phyloP scores from a whole-genome alignment of 1,140 invertebrate species.

The Drosophila sp. region DNA sequence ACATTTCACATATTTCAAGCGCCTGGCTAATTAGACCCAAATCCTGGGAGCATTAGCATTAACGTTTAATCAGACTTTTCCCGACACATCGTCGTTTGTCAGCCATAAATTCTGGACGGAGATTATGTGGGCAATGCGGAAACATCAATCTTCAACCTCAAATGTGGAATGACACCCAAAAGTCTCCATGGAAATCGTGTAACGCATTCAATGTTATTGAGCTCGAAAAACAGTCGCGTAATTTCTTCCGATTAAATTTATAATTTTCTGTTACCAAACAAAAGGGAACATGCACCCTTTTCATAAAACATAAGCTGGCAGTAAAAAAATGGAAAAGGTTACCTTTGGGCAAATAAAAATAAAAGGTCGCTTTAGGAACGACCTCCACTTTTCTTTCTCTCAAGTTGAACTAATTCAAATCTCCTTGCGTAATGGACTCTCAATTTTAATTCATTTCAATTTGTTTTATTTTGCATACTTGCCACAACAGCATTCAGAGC shows the following conservation, averaged over 20 bases:
- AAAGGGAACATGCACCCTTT: constrained; percentile 4
- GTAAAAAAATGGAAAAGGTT: background rate
- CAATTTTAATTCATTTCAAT: constrained; percentile 23
- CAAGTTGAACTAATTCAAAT: constrained; percentile 8
- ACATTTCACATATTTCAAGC: constrained; percentile 29
- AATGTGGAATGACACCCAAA: constrained; percentile 35
- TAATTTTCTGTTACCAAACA: constrained; percentile 9
- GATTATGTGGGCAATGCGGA: constrained; percentile 56
- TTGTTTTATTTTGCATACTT: background rate
- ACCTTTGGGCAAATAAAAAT: constrained; percentile 32
- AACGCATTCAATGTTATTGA: constrained; percentile 7
- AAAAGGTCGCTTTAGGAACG: constrained; percentile 3
- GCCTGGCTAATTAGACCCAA: constrained; percentile 59
- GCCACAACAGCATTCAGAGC: background rate
- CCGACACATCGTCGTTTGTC: constrained; percentile 32
- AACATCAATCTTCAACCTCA: constrained; percentile 60
- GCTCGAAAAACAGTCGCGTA: background rate
- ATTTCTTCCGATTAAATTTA: constrained; percentile 19
- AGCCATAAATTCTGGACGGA: constrained; percentile 61
- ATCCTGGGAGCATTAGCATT: constrained; percentile 44
- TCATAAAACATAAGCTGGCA: constrained; percentile 1
- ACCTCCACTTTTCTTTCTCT: background rate
- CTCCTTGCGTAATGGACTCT: constrained; percentile 1
- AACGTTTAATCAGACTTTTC: constrained; percentile 31
- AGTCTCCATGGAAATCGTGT: constrained; percentile 20